phyloP scores from a whole-genome alignment of 2,113 vertebrate genomes.

The Pungitius pungitius region DNA sequence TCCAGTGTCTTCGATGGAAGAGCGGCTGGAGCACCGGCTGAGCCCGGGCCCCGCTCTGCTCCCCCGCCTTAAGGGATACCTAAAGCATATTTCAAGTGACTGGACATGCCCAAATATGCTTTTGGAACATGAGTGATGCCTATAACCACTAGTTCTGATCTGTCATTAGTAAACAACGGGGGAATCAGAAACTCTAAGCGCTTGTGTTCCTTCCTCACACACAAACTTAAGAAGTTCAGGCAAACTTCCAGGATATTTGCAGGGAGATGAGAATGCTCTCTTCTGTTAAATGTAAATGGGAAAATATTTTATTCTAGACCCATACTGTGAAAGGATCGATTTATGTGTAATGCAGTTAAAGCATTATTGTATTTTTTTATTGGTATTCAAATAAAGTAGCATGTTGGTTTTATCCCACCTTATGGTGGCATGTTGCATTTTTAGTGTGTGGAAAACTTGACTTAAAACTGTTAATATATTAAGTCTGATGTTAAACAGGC shows the following conservation, averaged over 20 bases:
- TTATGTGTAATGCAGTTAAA: not conserved
- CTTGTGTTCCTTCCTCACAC: slow-evolving; percentile 28
- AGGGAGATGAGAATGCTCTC: not conserved
- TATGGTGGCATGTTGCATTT: not conserved
- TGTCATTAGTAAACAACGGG: slow-evolving; percentile 49
- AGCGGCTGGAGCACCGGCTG: slow-evolving; percentile 19
- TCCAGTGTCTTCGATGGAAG: slow-evolving; percentile 17
- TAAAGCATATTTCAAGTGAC: slow-evolving; percentile 53
- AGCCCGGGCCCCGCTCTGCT: not conserved
- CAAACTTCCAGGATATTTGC: not conserved
- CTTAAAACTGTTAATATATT: not conserved
- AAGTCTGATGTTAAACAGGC: not conserved
- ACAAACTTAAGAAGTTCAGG: not conserved
- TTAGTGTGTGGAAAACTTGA: not conserved
- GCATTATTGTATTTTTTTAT: not conserved
- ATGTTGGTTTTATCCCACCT: not conserved
- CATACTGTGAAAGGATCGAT: not conserved
- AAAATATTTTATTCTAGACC: no score
- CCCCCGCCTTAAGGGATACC: slow-evolving; percentile 40
- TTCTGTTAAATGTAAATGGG: not conserved
- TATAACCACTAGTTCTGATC: slow-evolving; percentile 53
- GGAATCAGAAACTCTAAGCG: slow-evolving; percentile 11
- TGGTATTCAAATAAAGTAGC: not conserved
- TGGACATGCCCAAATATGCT: slow-evolving; percentile 63
- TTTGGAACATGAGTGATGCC: slow-evolving; percentile 46